phyloP scores from a whole-genome alignment of 2,113 vertebrate species.

The Pituophis catenifer region DNA sequence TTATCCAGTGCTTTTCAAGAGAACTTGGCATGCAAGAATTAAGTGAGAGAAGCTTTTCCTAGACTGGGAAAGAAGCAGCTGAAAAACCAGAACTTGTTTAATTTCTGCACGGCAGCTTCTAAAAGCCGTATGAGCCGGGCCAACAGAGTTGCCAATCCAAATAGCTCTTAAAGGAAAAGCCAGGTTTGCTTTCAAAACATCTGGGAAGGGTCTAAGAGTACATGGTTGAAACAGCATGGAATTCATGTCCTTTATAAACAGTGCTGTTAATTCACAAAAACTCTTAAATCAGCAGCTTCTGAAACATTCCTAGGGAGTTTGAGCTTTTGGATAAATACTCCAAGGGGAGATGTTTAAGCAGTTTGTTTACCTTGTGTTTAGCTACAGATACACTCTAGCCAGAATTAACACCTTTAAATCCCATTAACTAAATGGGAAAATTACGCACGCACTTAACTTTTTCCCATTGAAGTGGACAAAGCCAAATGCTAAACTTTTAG shows the following conservation, averaged over 20 bases:
- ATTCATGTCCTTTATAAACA: not conserved
- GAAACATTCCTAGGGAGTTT: not conserved
- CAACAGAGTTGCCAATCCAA: not conserved
- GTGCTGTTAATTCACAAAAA: not conserved
- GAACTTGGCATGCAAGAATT: not conserved
- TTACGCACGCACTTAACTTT: not conserved
- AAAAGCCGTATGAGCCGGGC: not conserved
- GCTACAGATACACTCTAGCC: not conserved
- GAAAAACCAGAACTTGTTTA: not conserved
- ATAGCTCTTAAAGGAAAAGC: not conserved
- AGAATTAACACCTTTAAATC: not conserved
- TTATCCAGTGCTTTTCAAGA: not conserved
- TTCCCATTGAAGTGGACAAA: not conserved
- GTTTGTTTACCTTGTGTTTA: not conserved
- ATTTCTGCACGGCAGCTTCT: not conserved
- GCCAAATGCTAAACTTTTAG: not conserved
- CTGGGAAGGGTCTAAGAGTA: not conserved
- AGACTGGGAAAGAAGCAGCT: not conserved
- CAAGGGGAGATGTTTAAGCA: not conserved
- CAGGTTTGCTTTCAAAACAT: constrained; percentile 10
- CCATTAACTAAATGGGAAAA: not conserved
- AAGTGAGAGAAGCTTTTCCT: not conserved
- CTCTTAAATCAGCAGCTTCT: constrained; percentile 9
- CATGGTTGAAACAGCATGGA: not conserved
- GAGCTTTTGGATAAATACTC: not conserved